phyloP scores from a whole-genome alignment of 2,888 invertebrate species.

The Xestia ashworthii region DNA sequence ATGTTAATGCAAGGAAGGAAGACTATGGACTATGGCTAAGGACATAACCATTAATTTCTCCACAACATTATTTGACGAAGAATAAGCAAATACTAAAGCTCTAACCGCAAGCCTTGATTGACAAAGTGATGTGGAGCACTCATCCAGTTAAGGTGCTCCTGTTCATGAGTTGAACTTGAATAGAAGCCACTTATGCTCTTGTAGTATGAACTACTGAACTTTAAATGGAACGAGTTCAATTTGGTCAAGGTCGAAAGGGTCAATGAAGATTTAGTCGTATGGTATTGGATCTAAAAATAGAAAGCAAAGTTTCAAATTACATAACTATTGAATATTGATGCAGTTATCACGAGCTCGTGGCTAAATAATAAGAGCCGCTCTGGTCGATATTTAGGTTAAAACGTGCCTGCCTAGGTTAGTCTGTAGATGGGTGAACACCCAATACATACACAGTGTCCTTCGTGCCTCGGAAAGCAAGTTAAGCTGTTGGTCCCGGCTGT shows the following conservation, averaged over 20 bases:
- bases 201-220: constrained; percentile 24
- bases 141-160: constrained; percentile 25
- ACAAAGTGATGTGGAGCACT: constrained; percentile 29
- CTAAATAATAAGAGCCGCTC: too few species aligned
- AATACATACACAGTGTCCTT: too few species aligned
- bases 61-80: neutral
- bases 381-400: too few species aligned
- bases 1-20: neutral
- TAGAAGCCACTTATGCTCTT: constrained; percentile 21
- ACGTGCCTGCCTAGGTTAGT: too few species aligned
- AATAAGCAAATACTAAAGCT: neutral
- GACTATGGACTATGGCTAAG: too few species aligned
- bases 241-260: constrained; percentile 20
- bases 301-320: neutral
- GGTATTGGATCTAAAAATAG: neutral
- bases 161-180: constrained; percentile 46
- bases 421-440: too few species aligned
- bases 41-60: neutral
- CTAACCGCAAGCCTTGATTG: constrained; percentile 23
- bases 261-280: neutral
- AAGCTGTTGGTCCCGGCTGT: too few species aligned
- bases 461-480: too few species aligned
- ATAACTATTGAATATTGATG: neutral
- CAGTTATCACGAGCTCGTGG: too few species aligned
- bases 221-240: neutral